Base-by-base conservation (phyloP, 2,797 vertebrate genomes). In the Oreonectes daqikongensis region DNA sequence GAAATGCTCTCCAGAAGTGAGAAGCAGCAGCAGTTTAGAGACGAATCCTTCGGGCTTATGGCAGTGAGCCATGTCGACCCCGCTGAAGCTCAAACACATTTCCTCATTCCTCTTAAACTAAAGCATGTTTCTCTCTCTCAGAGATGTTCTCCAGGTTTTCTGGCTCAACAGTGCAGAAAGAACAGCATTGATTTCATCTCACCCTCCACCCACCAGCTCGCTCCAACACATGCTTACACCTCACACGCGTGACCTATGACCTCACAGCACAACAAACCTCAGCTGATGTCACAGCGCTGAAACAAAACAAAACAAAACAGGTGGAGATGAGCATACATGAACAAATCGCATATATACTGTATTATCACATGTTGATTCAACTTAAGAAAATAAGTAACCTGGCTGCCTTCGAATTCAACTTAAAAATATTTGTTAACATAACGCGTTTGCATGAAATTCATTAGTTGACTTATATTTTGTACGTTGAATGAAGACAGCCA, bases 191-290 rank as follows among this genome's bases (percentile, higher is more conserved):
- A 61, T 48, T 72, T 60, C 28, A 68, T 38, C 30, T 61, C 30
- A 17, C 52, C 60, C 53, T 48, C 57, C 42, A 28, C 68, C 71
- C 28, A 78, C 73, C 69, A 59, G 68, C 9, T 40, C 10, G 12
- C 48, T 55, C 24, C 32, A 15, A 35, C 63, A 32, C 40, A 18
- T 83, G 78, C 85, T 85, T 83, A 81, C 57, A 71, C 69, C 60
- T 78, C 76, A 64, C 71, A 74, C 63, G 14, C 26, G 64, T 72
- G 83, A 82, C 74, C 84, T 68, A n/a, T 72, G 75, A 87, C 84
- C 46, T 65, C 14, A 17, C 69, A 50, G 42, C 52, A 44, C 40
- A 75, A 70, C 26, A 77, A 26, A 59, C 53, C 40, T 48, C 69
- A 72, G 63, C 72, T 71, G 78, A 76, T 63, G 40, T 83, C 71